A percentile compares a stretch with the other conserved stretches of the same genome.
phyloP scores from a whole-genome alignment of 1,140 invertebrate species.

The Lasaia peninsularis region DNA sequence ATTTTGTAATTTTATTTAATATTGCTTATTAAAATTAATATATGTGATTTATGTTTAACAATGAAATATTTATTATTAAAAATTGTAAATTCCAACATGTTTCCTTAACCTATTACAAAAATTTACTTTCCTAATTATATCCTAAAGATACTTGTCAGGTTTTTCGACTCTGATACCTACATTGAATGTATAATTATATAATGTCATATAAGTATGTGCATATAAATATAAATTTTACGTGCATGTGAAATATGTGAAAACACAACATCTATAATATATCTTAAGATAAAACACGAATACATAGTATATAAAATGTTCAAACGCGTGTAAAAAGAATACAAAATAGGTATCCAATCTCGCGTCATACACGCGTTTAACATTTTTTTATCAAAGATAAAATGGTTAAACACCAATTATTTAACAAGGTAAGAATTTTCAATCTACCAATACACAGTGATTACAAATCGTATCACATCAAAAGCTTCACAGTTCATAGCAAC shows the following conservation, averaged over 20 bases:
- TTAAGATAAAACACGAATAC: slow-evolving; percentile 13
- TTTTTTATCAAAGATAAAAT: slow-evolving; percentile 28
- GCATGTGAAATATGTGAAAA: slow-evolving; percentile 22
- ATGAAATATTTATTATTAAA: background rate
- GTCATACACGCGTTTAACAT: slow-evolving; percentile 55
- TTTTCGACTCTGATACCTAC: slow-evolving; percentile 45
- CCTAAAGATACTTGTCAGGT: slow-evolving; percentile 56
- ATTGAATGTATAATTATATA: slow-evolving; percentile 7
- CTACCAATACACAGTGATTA: slow-evolving; percentile 23
- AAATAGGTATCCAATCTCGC: slow-evolving; percentile 58
- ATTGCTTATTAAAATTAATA: background rate
- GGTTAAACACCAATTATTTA: slow-evolving; percentile 17
- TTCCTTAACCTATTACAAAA: slow-evolving; percentile 28
- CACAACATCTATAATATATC: slow-evolving; percentile 21
- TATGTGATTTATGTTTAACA: background rate
- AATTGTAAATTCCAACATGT: slow-evolving; percentile 15
- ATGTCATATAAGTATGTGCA: slow-evolving; percentile 14
- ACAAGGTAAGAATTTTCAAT: slow-evolving; percentile 16
- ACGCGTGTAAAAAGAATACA: slow-evolving; percentile 58
- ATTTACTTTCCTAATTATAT: slow-evolving; percentile 9
- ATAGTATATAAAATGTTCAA: slow-evolving; percentile 42
- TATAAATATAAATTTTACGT: slow-evolving; percentile 11
- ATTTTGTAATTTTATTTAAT: too few species aligned
- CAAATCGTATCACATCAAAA: slow-evolving; percentile 34
- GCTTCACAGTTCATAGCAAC: slow-evolving; percentile 32